These are phyloP conservation scores for Trichoplax adhaerens DNA, from an alignment of 37 sponge, comb jelly and placozoan species.

Conservation along the genomic window DNA sequence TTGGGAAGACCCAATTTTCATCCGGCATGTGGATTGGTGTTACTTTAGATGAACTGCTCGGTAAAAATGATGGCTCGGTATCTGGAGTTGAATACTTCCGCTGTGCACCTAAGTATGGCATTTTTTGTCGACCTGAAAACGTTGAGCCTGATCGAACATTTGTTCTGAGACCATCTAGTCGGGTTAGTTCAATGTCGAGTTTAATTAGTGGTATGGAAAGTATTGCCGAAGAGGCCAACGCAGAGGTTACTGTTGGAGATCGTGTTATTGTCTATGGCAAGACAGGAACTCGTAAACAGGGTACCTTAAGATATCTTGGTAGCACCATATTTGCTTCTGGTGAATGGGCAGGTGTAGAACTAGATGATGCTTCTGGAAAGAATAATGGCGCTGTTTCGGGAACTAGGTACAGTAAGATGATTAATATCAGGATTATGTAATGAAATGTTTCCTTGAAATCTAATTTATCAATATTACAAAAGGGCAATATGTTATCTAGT, in stretches of 20 bases:
- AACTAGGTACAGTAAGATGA: neutral
- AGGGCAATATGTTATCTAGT: too few relatives aligned
- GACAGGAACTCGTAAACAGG: constrained; percentile 41
- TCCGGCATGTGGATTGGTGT: constrained; percentile 78
- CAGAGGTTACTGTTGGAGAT: constrained; percentile 29
- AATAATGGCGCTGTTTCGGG: constrained; percentile 80
- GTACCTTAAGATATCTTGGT: constrained; percentile 61
- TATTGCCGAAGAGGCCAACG: constrained; percentile 7
- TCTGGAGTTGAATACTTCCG: constrained; percentile 70
- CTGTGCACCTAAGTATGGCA: constrained; percentile 60
- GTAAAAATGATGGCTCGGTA: constrained; percentile 90
- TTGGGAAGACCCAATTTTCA: constrained; percentile 80
- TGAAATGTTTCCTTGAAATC: too few relatives aligned
- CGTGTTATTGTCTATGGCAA: constrained; percentile 22
- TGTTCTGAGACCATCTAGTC: too few relatives aligned
- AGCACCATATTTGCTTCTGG: constrained; percentile 78
- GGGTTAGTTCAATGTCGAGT: too few relatives aligned
- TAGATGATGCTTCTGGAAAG: constrained; percentile 69
- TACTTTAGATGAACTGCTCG: constrained; percentile 44
- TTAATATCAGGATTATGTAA: too few relatives aligned
- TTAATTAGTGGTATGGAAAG: neutral
- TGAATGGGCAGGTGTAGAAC: constrained; percentile 72
- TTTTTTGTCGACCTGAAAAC: constrained; percentile 77
- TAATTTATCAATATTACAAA: too few relatives aligned
- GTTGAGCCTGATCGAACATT: constrained; percentile 6